phyloP scores from a whole-genome alignment of 2,113 vertebrate species.

The Caracal caracal region DNA sequence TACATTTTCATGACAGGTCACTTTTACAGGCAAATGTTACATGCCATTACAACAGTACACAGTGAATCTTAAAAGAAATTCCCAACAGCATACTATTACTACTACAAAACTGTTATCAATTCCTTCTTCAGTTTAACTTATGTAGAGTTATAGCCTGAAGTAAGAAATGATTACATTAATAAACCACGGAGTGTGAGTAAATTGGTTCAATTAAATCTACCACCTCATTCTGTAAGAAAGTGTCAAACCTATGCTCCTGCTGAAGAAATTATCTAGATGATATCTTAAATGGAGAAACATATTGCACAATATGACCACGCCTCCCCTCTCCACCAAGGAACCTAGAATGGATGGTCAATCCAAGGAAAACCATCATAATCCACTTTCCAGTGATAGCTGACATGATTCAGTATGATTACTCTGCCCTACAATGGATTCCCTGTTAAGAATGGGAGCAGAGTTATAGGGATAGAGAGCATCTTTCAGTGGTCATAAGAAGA shows the following conservation, averaged over 20 bases:
- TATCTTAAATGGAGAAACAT: not conserved
- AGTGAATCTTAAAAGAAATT: conserved; percentile 15
- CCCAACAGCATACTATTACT: not conserved
- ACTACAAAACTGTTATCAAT: not conserved
- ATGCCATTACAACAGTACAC: not conserved
- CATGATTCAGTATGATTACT: not conserved
- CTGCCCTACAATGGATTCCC: not conserved
- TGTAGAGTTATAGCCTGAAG: not conserved
- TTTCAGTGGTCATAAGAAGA: not conserved
- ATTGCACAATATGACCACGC: not conserved
- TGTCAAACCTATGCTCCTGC: not conserved
- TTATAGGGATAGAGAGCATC: not conserved
- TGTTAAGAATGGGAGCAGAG: not conserved
- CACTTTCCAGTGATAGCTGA: not conserved
- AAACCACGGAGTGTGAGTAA: not conserved
- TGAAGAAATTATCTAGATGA: not conserved
- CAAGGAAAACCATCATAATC: not conserved
- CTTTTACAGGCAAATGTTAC: not conserved
- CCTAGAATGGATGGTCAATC: not conserved
- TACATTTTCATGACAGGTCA: not conserved
- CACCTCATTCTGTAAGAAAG: conserved; percentile 4
- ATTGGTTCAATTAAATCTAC: not conserved
- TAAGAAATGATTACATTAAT: not conserved
- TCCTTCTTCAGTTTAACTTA: not conserved
- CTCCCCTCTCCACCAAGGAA: not conserved